Percentiles rank a stretch among this genome's conserved stretches.
Evolutionary conservation across 1,140 invertebrate genomes (phyloP).

Genomic region (Lysiphlebus fabarum): DNA sequence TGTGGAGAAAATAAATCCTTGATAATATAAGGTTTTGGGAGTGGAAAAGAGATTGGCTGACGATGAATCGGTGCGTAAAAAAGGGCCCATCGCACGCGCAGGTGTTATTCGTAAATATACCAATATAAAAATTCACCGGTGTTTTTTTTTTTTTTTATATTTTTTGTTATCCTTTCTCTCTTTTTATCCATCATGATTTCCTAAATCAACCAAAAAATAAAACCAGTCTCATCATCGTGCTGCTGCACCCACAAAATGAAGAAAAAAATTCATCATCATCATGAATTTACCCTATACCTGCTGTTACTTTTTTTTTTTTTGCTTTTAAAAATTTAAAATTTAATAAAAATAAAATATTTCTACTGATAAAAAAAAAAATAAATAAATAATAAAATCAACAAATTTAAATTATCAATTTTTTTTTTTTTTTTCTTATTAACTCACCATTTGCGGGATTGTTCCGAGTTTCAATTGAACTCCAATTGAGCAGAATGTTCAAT

Average conservation of each 20-base stretch:
- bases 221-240: conserved; percentile 7
- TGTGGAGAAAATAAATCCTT: too few relatives aligned
- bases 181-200: background rate
- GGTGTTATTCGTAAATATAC: conserved; percentile 22
- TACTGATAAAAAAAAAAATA: too few relatives aligned
- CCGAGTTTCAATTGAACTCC: background rate
- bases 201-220: background rate
- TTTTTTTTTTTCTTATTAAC: too few relatives aligned
- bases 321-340: too few relatives aligned
- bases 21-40: too few relatives aligned
- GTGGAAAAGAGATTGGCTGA: conserved; percentile 5
- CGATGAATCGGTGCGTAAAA: conserved; percentile 1
- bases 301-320: background rate
- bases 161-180: background rate
- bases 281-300: background rate
- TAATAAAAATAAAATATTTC: too few relatives aligned
- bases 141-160: conserved; percentile 4
- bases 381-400: too few relatives aligned
- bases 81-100: conserved; percentile 21
- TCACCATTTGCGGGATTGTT: too few relatives aligned
- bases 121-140: background rate
- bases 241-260: conserved; percentile 1
- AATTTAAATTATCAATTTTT: too few relatives aligned
- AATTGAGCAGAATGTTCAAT: background rate
- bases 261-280: too few relatives aligned